Conservation (phyloP, 1,140 invertebrate genomes). For the Bombus confusus region DNA sequence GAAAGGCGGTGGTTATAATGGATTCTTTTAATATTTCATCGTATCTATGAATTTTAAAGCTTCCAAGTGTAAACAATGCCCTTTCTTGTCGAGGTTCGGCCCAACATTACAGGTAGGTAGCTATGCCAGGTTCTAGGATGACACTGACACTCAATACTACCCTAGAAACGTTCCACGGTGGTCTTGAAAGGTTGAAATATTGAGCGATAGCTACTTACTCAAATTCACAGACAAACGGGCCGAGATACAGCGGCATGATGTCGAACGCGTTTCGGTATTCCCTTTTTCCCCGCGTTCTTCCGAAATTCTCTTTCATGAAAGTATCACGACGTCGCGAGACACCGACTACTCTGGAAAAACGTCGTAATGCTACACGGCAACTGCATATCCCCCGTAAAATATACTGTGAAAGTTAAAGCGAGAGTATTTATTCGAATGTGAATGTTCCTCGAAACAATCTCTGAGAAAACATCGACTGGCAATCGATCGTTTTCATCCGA, state of each 20-base stretch:
- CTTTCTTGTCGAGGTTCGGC: neutral
- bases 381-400: neutral
- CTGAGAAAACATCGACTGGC: no score
- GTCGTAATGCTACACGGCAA: neutral
- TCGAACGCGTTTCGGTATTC: constrained; percentile 31
- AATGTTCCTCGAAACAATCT: no score
- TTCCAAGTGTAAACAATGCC: constrained; percentile 19
- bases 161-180: neutral
- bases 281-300: constrained; percentile 12
- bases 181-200: constrained; percentile 37
- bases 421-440: no score
- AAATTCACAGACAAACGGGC: constrained; percentile 23
- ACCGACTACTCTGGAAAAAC: neutral
- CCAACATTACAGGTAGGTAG: constrained; percentile 18
- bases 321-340: constrained; percentile 8
- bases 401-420: neutral
- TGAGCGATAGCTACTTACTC: neutral
- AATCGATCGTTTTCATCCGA: no score
- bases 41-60: neutral
- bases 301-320: constrained; percentile 44
- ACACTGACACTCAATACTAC: constrained; percentile 36
- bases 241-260: neutral
- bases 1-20: no score
- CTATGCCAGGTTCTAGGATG: constrained; percentile 33
- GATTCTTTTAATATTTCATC: neutral